phyloP scores from a whole-genome alignment of 2,113 vertebrate genomes.

The Pseudorhombus dupliciocellatus region DNA sequence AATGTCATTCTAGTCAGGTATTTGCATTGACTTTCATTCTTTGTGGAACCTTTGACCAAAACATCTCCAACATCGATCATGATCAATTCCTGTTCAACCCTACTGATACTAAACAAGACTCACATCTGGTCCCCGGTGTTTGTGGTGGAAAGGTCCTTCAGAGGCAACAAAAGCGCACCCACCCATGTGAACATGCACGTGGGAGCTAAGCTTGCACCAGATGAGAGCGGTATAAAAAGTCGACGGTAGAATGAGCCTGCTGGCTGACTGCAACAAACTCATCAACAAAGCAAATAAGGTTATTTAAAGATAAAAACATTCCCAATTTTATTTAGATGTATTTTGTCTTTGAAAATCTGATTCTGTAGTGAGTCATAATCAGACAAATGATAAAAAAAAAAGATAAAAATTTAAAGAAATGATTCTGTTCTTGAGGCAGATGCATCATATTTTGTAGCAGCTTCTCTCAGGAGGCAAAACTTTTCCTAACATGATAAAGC shows the following conservation, averaged over 20 bases:
- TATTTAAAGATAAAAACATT: not conserved
- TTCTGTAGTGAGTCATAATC: not conserved
- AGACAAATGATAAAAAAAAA: not conserved
- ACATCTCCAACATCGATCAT: too few relatives aligned
- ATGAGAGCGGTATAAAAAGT: not conserved
- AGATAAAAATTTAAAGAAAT: too few relatives aligned
- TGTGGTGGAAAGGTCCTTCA: not conserved
- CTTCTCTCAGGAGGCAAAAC: constrained; percentile 1
- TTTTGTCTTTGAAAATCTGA: not conserved
- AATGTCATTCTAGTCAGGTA: too few relatives aligned
- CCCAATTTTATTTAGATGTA: not conserved
- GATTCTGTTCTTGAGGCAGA: not conserved
- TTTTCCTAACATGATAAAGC: constrained; percentile 12
- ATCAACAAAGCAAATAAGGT: not conserved
- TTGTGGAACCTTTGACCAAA: too few relatives aligned
- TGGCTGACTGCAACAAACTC: constrained; percentile 9
- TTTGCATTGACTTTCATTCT: too few relatives aligned
- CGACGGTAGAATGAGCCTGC: constrained; percentile 14
- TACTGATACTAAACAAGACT: too few relatives aligned
- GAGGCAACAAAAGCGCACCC: not conserved
- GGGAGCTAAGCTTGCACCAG: not conserved
- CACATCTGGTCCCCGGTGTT: not conserved
- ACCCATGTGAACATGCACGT: not conserved
- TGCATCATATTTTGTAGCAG: not conserved
- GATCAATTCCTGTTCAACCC: too few relatives aligned